Percentiles rank a stretch among this genome's conserved stretches.
These are phyloP conservation scores for Alosa sapidissima DNA, from an alignment of 2,797 vertebrate species.

Conservation along the genomic window DNA sequence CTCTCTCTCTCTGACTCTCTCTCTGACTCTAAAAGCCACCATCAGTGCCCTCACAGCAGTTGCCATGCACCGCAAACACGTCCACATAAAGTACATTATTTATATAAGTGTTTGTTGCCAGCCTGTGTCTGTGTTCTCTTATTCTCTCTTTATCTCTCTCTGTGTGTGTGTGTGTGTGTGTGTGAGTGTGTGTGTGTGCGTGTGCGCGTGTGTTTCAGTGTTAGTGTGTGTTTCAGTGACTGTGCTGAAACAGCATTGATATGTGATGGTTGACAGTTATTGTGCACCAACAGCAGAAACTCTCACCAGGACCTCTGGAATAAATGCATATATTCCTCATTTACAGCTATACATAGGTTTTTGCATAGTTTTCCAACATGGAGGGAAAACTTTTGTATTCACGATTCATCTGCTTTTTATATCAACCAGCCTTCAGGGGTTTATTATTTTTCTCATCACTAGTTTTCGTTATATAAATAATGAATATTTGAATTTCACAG, in stretches of 20 bases:
- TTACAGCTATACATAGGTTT: neutral
- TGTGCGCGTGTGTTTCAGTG: too few relatives aligned
- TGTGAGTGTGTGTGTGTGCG: too few relatives aligned
- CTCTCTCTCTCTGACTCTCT: neutral
- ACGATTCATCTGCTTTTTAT: neutral
- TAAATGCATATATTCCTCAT: constrained; percentile 1
- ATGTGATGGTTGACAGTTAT: constrained; percentile 12
- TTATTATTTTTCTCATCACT: neutral
- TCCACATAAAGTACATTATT: constrained; percentile 15
- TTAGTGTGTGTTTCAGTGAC: neutral
- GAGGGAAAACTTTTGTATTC: neutral
- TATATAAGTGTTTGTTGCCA: neutral
- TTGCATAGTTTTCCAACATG: neutral
- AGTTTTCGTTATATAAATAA: neutral
- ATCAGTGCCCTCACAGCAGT: constrained; percentile 4
- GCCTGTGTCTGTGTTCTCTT: constrained; percentile 7
- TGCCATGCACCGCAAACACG: neutral
- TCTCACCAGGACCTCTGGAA: neutral
- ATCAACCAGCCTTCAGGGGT: neutral
- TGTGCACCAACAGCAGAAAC: constrained; percentile 4
- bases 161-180: neutral
- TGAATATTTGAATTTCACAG: neutral
- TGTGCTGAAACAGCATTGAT: constrained; percentile 4
- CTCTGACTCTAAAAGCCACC: constrained; percentile 17
- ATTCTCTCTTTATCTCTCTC: neutral